Base-by-base conservation (phyloP, 2,797 vertebrate species). In the Remorina albescens region DNA sequence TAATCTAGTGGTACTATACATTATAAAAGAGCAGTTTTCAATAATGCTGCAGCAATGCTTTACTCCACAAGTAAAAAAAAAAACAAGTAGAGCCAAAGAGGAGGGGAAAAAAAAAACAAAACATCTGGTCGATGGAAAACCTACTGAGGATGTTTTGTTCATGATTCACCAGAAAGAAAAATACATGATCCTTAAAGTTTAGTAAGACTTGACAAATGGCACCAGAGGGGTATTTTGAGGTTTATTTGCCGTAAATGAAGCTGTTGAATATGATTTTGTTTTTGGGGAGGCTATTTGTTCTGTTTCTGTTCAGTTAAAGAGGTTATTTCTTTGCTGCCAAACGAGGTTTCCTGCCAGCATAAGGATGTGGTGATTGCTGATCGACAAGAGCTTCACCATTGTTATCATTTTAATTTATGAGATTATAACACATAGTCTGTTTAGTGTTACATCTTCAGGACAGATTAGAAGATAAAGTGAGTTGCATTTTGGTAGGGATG, bases 1-100 rank as follows among this genome's bases (percentile, higher is more conserved):
- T 82, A 92, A 87, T 95, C 82, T 88, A 90, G 88, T 84, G 88
- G 71, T 78, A 93, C 93, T 95, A 93, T 96, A 96, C 95, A 95
- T 85, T 91, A 94, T 93, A 95, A 86, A 91, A 85, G 95, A 95
- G 83, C 94, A 93, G 92, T 67, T 25, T 84, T 75, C 74, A 81
- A 66, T 63, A 58, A 68, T 65, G 84, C 90, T 92, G 84, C 88
- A 91, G 86, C 74, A 49, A 87, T 32, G 30, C 50, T 78, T n/a
- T n/a, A n/a, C n/a, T 30, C 81, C 69, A 69, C 46, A 61, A 8
- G 2, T 28, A 62, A 53, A 63, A 19, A 71, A 25, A 13, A n/a
- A n/a, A n/a, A n/a, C n/a, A n/a, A n/a, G n/a, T n/a, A n/a, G n/a
- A n/a, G n/a, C n/a, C n/a, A n/a, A n/a, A n/a, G n/a, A n/a, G n/a